phyloP scores from a whole-genome alignment of 1,140 invertebrate species.

The Rhopalosiphum maidis region DNA sequence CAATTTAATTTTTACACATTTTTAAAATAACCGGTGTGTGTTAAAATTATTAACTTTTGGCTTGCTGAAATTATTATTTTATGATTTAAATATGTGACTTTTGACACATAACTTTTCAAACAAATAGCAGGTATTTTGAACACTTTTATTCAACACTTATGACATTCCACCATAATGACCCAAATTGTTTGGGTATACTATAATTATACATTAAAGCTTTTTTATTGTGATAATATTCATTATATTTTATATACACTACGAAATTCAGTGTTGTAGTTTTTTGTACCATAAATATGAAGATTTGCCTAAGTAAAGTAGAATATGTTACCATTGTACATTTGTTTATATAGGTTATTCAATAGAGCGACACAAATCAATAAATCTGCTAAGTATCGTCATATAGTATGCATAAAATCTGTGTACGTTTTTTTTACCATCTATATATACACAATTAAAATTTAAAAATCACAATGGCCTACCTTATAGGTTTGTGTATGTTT shows the following conservation, averaged over 20 bases:
- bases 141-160: background rate
- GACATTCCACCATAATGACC: background rate
- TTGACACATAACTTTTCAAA: background rate
- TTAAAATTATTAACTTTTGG: background rate
- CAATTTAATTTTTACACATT: background rate
- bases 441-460: background rate
- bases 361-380: background rate
- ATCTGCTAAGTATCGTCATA: background rate
- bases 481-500: background rate
- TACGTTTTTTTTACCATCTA: background rate
- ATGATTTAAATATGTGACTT: background rate
- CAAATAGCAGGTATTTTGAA: background rate
- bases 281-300: background rate
- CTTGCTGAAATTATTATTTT: background rate
- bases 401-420: background rate
- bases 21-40: background rate
- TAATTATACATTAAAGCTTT: background rate
- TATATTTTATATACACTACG: background rate
- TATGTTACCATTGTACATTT: background rate
- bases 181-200: background rate
- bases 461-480: background rate
- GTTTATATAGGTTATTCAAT: background rate
- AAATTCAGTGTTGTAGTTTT: background rate
- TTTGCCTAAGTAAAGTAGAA: background rate
- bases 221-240: background rate